Conservation (phyloP, 2,113 vertebrate species). For the Tachysurus fulvidraco region DNA sequence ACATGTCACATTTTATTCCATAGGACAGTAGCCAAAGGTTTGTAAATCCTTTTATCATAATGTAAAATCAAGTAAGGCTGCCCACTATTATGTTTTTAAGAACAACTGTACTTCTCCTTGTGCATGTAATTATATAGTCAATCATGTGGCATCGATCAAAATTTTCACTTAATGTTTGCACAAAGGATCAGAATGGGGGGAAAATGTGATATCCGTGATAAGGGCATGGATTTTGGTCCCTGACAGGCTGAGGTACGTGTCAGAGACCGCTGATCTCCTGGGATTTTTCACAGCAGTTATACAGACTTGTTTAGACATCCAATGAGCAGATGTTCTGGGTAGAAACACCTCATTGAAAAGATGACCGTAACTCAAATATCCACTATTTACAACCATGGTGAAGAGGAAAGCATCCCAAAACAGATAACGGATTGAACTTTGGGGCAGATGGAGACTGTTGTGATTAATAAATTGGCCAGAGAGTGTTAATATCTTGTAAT, state of each 20-base stretch:
- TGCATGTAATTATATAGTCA: background rate
- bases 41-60: background rate
- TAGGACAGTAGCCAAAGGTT: background rate
- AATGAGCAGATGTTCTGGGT: background rate
- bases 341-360: background rate
- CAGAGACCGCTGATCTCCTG: background rate
- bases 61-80: background rate
- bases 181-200: background rate
- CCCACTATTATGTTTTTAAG: background rate
- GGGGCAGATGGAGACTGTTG: background rate
- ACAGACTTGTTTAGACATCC: background rate
- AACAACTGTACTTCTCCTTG: background rate
- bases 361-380: background rate
- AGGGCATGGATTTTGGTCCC: background rate
- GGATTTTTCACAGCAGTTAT: background rate
- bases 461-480: background rate
- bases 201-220: background rate
- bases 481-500: background rate
- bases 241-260: background rate
- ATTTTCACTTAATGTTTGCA: background rate
- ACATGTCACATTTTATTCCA: background rate
- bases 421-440: background rate
- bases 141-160: background rate
- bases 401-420: background rate
- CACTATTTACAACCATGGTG: background rate